Evolutionary conservation across 2,888 invertebrate species (phyloP).

Genomic region (Parnassius mnemosyne): DNA sequence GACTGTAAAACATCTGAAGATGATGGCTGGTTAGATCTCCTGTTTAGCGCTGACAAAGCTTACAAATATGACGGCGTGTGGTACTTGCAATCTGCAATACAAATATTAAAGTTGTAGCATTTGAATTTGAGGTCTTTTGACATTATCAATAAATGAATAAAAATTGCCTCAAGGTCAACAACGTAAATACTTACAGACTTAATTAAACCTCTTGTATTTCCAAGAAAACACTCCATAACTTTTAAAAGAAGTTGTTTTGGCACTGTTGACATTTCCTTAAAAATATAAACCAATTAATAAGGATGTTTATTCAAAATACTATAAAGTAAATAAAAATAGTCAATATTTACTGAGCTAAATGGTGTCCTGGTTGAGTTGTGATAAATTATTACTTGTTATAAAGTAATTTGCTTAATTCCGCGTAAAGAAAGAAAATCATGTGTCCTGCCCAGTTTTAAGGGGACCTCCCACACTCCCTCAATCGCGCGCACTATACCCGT

Average conservation of each 20-base stretch:
- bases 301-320: neutral
- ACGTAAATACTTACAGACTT: constrained; percentile 16
- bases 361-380: constrained; percentile 32
- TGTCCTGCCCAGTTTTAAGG: too few species aligned
- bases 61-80: constrained; percentile 4
- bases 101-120: neutral
- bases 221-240: constrained; percentile 26
- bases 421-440: too few species aligned
- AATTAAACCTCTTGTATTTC: too few species aligned
- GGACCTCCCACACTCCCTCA: too few species aligned
- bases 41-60: constrained; percentile 3
- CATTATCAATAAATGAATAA: neutral
- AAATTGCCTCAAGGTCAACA: neutral
- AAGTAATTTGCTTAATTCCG: too few species aligned
- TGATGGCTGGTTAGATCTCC: constrained; percentile 15
- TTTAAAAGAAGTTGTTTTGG: constrained; percentile 30
- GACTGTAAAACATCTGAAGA: constrained; percentile 16
- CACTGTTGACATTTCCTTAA: constrained; percentile 35
- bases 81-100: constrained; percentile 13
- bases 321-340: neutral
- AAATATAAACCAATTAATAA: constrained; percentile 1
- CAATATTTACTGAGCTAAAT: constrained; percentile 34
- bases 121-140: neutral
- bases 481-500: too few species aligned
- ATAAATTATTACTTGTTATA: constrained; percentile 32